phyloP scores from a whole-genome alignment of 2,113 vertebrate genomes.

The Meleagris gallopavo region DNA sequence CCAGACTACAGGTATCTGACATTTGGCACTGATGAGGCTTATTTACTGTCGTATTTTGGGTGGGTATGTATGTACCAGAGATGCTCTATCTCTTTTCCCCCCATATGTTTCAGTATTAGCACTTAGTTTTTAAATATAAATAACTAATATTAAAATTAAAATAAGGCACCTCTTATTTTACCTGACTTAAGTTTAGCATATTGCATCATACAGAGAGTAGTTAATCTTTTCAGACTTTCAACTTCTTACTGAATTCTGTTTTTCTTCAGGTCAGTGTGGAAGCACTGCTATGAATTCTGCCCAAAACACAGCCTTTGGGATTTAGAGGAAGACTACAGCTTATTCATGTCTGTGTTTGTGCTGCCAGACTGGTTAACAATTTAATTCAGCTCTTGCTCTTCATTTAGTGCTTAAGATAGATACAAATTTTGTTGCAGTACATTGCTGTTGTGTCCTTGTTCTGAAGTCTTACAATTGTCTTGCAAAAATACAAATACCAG shows the following conservation, averaged over 20 bases:
- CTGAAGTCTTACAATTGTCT: not conserved
- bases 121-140: not conserved
- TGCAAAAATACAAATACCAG: not conserved
- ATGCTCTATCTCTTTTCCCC: not conserved
- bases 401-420: not conserved
- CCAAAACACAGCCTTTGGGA: not conserved
- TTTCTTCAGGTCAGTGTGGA: not conserved
- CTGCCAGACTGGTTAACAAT: not conserved
- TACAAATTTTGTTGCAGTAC: not conserved
- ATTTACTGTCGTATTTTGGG: not conserved
- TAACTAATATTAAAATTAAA: not conserved
- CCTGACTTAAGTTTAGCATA: not conserved
- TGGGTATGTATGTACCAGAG: not conserved
- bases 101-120: not conserved
- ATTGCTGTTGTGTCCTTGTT: not conserved
- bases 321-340: not conserved
- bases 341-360: not conserved
- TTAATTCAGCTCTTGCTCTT: not conserved
- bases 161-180: not conserved
- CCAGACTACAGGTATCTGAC: not conserved
- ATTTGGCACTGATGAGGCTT: not conserved
- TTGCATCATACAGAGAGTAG: not conserved
- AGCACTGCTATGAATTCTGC: not conserved
- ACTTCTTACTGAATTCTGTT: not conserved
- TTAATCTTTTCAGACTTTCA: not conserved